phyloP scores from a whole-genome alignment of 1,140 invertebrate genomes.

The Samia ricini region DNA sequence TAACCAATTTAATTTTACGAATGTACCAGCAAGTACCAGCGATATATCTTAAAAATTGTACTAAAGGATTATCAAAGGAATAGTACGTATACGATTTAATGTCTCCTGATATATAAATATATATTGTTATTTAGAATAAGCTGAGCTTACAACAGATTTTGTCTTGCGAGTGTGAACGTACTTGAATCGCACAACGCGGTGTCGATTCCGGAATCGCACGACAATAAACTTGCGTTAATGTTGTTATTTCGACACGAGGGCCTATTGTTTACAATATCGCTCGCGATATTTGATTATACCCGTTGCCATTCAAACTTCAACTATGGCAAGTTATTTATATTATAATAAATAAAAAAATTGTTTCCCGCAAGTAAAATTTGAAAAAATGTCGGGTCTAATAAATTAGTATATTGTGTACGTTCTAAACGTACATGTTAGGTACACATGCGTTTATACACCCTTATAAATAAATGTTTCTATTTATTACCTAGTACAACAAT shows the following conservation, averaged over 20 bases:
- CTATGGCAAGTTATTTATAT: background rate
- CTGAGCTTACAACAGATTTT: background rate
- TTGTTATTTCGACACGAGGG: constrained; percentile 41
- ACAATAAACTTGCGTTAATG: constrained; percentile 67
- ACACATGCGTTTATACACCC: no score
- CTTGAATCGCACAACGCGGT: background rate
- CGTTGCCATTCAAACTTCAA: constrained; percentile 26
- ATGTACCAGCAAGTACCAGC: no score
- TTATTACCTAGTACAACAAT: no score
- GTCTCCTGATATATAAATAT: no score
- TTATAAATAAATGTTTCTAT: no score
- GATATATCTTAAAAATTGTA: no score
- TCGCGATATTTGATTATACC: constrained; percentile 27
- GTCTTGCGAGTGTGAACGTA: background rate
- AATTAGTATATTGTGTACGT: background rate
- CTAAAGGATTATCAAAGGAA: no score
- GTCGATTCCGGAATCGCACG: constrained; percentile 54
- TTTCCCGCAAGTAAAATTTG: background rate
- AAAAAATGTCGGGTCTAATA: background rate
- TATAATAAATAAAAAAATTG: background rate
- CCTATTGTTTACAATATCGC: constrained; percentile 36
- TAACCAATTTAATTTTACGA: no score
- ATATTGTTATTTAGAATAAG: no score
- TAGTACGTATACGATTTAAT: no score
- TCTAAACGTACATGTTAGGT: no score